A percentile compares a stretch with the other conserved stretches of the same genome.
Evolutionary conservation across 2,888 invertebrate species (phyloP).

Genomic region (Catocala sponsa): DNA sequence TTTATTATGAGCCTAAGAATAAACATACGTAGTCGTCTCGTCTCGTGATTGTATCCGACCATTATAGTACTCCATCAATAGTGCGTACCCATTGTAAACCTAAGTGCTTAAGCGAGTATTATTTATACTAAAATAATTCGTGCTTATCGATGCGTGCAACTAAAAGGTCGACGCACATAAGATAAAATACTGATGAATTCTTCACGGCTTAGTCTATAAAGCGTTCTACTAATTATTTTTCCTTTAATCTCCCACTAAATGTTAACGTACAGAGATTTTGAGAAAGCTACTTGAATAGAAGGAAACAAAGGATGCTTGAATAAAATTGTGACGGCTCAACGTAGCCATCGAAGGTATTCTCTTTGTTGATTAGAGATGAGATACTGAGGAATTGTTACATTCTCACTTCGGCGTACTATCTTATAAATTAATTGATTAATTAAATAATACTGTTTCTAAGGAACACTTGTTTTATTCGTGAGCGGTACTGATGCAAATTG

Average conservation of each 20-base stretch:
- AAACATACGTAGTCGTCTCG: not conserved
- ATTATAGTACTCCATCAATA: constrained; percentile 6
- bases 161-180: constrained; percentile 16
- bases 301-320: constrained; percentile 73
- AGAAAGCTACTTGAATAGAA: constrained; percentile 59
- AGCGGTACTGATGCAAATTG: too few species aligned
- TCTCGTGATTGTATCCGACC: not conserved
- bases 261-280: constrained; percentile 70
- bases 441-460: not conserved
- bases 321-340: constrained; percentile 68
- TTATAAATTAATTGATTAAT: constrained; percentile 5
- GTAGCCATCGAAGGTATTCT: constrained; percentile 67
- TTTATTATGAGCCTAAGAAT: not conserved
- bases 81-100: constrained; percentile 4
- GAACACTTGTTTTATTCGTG: too few species aligned
- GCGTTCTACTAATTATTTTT: constrained; percentile 72
- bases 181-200: constrained; percentile 23
- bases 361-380: constrained; percentile 67
- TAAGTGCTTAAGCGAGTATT: constrained; percentile 9
- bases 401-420: not conserved
- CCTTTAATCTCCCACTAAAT: constrained; percentile 69
- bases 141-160: constrained; percentile 10
- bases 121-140: constrained; percentile 16
- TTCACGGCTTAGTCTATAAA: constrained; percentile 45
- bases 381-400: constrained; percentile 34